Percentiles rank a stretch among this genome's conserved stretches.
Evolutionary conservation across 2,888 invertebrate genomes (phyloP).

Genomic region (Pyralis farinalis): DNA sequence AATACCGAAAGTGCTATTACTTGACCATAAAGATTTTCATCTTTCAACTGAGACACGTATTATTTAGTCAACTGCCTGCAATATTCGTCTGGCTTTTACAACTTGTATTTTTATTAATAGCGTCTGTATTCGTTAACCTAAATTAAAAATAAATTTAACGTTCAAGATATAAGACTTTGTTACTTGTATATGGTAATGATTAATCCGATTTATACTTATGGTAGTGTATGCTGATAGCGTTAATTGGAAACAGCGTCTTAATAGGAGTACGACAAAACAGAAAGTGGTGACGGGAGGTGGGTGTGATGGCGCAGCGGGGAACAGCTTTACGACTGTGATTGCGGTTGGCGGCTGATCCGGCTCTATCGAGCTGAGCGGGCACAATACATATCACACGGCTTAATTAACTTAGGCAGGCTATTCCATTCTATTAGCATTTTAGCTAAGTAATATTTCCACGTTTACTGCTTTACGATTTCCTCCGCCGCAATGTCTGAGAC

Average conservation of each 20-base stretch:
- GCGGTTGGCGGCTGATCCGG: slow-evolving; percentile 26
- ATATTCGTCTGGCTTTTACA: not conserved
- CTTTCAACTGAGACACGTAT: slow-evolving; percentile 27
- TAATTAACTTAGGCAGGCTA: slow-evolving; percentile 40
- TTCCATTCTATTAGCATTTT: slow-evolving; percentile 31
- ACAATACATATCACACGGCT: slow-evolving; percentile 39
- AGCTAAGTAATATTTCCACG: slow-evolving; percentile 29
- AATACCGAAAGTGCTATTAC: slow-evolving; percentile 15
- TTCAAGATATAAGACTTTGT: not conserved
- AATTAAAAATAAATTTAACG: not conserved
- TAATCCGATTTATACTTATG: not conserved
- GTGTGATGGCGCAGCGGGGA: slow-evolving; percentile 21
- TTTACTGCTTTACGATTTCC: slow-evolving; percentile 45
- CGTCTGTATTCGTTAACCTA: not conserved
- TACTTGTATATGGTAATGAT: not conserved
- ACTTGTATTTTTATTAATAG: not conserved
- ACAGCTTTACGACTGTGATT: slow-evolving; percentile 45
- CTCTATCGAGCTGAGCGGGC: slow-evolving; percentile 28
- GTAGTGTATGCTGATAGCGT: slow-evolving; percentile 8
- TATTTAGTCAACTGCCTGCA: slow-evolving; percentile 16
- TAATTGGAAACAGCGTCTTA: slow-evolving; percentile 22
- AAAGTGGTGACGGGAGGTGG: slow-evolving; percentile 17
- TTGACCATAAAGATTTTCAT: slow-evolving; percentile 43
- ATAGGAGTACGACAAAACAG: slow-evolving; percentile 13
- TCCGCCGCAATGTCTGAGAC: slow-evolving; percentile 33